Base-by-base conservation (phyloP, 2,888 invertebrate genomes). In the Leptarthrus brevirostris region DNA sequence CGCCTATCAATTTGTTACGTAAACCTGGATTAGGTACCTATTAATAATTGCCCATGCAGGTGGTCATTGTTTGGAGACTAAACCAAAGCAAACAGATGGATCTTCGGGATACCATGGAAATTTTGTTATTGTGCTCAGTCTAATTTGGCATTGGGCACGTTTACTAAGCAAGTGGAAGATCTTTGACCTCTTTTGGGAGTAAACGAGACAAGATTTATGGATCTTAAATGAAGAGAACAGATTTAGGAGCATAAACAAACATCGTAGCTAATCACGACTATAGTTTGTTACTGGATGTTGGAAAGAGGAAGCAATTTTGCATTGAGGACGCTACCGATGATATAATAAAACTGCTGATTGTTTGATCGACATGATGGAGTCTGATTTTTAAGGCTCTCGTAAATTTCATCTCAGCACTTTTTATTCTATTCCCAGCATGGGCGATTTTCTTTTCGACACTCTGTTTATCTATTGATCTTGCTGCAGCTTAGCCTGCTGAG, bases 1-100 rank as follows among this genome's bases (percentile, higher is more conserved):
- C 64, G 64, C 64, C 64, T 66, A 22, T 24, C 5, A 47, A 47
- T 66, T 66, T 66, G 64, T 66, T 66, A 66, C 47, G 64, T 66
- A 66, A 66, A 47, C 22, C 22, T 64, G 14, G 61, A 64, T 64
- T 66, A 47, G 47, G 22, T 47, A 66, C 14, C 14, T 47, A 66
- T 66, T 66, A 44, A 66, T 66, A 47, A 66, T 66, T 64, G 36
- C 47, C 22, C 20, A 47, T 47, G 64, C 64, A 47, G 64, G 47
- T 66, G 64, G 26, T 56, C 26, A 34, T 24, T 40, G 40, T 10
- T 40, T 5, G 12, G 10, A 40, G 12, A 30, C 3, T 5, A 30
- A 40, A 40, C 2, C 4, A 40, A 40, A 12, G 40, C 10, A 12
- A 30, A 30, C 40, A 40, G 40, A 30, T 30, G 30, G 4, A 40